Base-by-base conservation (phyloP, 2,888 invertebrate species). In the Disparrhopalites patrizii region DNA sequence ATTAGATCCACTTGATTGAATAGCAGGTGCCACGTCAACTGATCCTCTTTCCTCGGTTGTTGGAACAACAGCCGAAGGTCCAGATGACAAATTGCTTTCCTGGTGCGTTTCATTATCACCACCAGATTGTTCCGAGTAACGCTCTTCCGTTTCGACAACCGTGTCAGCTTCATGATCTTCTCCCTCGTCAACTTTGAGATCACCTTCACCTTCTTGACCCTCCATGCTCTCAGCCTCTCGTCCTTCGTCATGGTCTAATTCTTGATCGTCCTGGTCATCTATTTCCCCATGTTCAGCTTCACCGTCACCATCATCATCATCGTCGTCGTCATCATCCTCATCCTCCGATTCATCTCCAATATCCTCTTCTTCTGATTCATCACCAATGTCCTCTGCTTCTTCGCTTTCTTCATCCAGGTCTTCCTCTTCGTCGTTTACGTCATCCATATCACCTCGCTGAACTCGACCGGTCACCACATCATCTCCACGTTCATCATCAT, bases 201-300 rank as follows among this genome's bases (percentile, higher is more conserved):
- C 57, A 31, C 60, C 60, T 43, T 43, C 58, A 31, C 55, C 56
- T 18, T 61, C 62, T 23, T 62, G 30, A 36, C 55, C 62, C 38
- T 70, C 70, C 40, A 70, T 60, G 55, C 70, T 70, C 31, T 70
- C 67, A 20, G 76, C 67, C 75, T 76, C 70, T 60, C 68, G 52
- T 31, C 71, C 76, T 40, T 70, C 74, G 25, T 70, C 61, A n/a
- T 63, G 54, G 62, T 68, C 56, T 30, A 51, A 18, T 50, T 61
- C 85, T 75, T 85, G 85, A 74, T 83, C 86, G 76, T 81, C 86
- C 75, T 81, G 84, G 79, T 81, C 84, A 73, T 78, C 78, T 64
- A 77, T 77, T 18, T 76, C 77, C 8, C 75, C 80, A 68, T 79
- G 80, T 15, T 78, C 78, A 62, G 79, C 81, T 28, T 80, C 80